Evolutionary conservation across 2,888 invertebrate species (phyloP), one percentile per base, ranked within the genome.

Genomic region (Trichopria drosophilae): DNA sequence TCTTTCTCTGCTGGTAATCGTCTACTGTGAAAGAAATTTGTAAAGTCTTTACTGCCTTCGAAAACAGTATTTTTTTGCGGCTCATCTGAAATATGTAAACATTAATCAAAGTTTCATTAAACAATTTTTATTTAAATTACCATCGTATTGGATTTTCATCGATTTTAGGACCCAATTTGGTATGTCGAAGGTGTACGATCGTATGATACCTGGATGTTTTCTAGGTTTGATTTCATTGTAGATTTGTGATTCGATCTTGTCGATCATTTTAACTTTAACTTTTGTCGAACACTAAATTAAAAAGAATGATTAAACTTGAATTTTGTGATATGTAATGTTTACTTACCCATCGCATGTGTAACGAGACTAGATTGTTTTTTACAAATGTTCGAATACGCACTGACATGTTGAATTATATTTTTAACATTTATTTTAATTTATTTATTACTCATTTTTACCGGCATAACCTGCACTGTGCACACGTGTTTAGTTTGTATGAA

Each of bases 191-290:
- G 78, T 67, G 61, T 77, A 81, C 1, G 79, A 72, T 56, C 79
- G 79, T 1, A 82, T 75, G 36, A 83, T 79, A 19, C 92, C 92
- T 1, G 89, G 88, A 76, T 92, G 91, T 50, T 82, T 80, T 42
- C 83, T 80, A 0, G 87, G 84, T 70, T 87, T 88, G 13, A 79
- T 65, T 53, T 74, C 76, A 49, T 80, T 79, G 36, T 80, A 69
- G 34, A 85, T 77, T 58, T 74, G 74, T 22, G 79, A 76, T 44
- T 77, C 72, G 3, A 84, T 66, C 36, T 63, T 72, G 19, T 79
- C 73, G 60, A 82, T 80, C n/a, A 84, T 73, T 59, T 79, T 76
- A 1, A 82, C 77, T 44, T 67, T 70, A 10, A 59, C 29, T 36
- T 66, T 69, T 6, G 64, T 57, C 19, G 72, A 65, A 41, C 61